These are phyloP conservation scores for Lasioglossum baleicum DNA, from an alignment of 1,140 invertebrate genomes.

Conservation along the genomic window DNA sequence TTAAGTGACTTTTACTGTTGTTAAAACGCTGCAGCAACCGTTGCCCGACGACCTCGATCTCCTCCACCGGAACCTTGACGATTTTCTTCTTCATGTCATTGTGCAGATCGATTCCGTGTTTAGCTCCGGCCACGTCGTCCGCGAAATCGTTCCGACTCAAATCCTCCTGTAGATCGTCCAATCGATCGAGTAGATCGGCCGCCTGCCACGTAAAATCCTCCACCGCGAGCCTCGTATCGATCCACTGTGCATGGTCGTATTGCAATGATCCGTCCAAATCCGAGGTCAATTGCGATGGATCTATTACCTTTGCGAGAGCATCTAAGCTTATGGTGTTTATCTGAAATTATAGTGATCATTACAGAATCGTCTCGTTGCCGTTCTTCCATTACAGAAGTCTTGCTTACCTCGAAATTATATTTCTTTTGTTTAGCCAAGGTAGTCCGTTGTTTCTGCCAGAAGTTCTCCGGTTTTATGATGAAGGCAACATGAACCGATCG, in stretches of 20 bases:
- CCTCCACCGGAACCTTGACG: constrained; percentile 94
- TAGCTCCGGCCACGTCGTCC: constrained; percentile 93
- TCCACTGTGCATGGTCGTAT: constrained; percentile 98
- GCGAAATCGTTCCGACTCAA: constrained; percentile 94
- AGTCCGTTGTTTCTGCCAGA: constrained; percentile 99
- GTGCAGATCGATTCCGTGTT: constrained; percentile 94
- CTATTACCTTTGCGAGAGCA: constrained; percentile 94
- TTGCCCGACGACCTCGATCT: constrained; percentile 90
- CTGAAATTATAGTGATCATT: constrained; percentile 81
- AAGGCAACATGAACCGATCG: constrained; percentile 92
- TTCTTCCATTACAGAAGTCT: background rate
- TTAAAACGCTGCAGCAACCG: constrained; percentile 84
- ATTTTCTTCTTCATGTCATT: constrained; percentile 97
- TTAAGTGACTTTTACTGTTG: constrained; percentile 54
- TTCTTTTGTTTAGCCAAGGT: constrained; percentile 98
- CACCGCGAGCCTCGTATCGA: constrained; percentile 94
- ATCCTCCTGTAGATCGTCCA: constrained; percentile 95
- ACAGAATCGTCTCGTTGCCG: constrained; percentile 26
- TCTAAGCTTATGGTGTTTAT: constrained; percentile 97
- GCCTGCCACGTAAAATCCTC: constrained; percentile 98
- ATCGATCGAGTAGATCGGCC: constrained; percentile 92
- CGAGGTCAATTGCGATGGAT: constrained; percentile 92
- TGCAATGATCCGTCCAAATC: constrained; percentile 96
- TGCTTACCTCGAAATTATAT: constrained; percentile 97
- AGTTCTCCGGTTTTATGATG: constrained; percentile 99